Evolutionary conservation across 2,888 invertebrate genomes (phyloP), one percentile per base, ranked within the genome.

Genomic region (Salticus scenicus): DNA sequence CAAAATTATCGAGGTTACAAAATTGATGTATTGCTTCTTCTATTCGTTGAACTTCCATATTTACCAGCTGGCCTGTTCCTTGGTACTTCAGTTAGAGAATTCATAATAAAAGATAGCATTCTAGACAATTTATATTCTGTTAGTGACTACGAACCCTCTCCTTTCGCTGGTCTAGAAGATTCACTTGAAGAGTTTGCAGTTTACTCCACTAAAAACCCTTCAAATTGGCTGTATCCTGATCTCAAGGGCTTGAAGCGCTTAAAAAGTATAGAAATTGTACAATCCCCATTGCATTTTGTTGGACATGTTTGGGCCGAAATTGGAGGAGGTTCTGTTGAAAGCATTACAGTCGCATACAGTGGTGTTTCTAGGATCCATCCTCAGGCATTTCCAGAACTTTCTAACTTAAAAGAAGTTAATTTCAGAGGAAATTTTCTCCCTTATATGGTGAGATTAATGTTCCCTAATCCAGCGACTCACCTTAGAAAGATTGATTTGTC

Each of bases 361-460:
- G 30, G 33, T n/a, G 75, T 75, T 1, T 63, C 63, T 7, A 57
- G 81, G 33, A 75, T 82, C 5, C 81, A 82, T 74, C 81, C 81
- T 12, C 81, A 82, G 64, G 81, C 70, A 31, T 82, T 82, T 20
- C 63, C 75, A 17, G 75, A 74, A 20, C 17, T 82, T 1, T 57
- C 41, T 1, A 82, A 82, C 42, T n/a, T 82, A 5, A 64, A 24
- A 42, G 24, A 63, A 63, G 81, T 51, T 24, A 57, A 75, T 42
- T 82, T 82, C 31, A 33, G 37, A 27, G 69, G 70, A 33, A 82
- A 82, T 24, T 27, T 30, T 14, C 7, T 82, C 1, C 81, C 81
- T 24, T 82, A 82, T 27, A 37, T 82, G 64, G 74, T 70, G 0
- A 57, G 81, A 42, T 75, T 75, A n/a, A 82, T 82, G 81, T 75